Base-by-base conservation (phyloP, 2,797 vertebrate species). In the Sebastes flavidus region DNA sequence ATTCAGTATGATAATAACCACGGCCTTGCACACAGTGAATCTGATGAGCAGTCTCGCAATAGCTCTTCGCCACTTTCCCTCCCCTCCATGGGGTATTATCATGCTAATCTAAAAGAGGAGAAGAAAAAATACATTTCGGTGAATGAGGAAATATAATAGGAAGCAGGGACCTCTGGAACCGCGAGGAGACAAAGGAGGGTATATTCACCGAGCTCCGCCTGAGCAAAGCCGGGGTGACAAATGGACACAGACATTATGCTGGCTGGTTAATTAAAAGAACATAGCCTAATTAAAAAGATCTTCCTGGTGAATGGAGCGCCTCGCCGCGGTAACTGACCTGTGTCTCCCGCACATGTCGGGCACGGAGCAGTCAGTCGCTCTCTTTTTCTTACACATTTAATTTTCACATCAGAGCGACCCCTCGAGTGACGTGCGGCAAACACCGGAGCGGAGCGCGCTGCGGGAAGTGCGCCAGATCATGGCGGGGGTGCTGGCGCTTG, bases 261-360 rank as follows among this genome's bases (percentile, higher is more conserved):
- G 81, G 83, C 84, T 88, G 91, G 70, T 94, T 94, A 95, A 96
- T 95, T 95, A 96, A 94, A 94, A 82, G 87, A 89, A 90, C 89
- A 87, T 58, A 61, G 90, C 52, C 87, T 91, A 91, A 93, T 94
- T 94, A 93, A 93, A 93, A 87, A 83, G 81, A 89, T 84, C 77
- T 82, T 90, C 58, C 58, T 65, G 38, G 73, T 85, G 90, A 93
- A 93, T 82, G 86, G 82, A 72, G 58, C 7, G 34, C 71, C 72
- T 83, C 63, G 11, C 60, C 74, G 30, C 68, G 52, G 74, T 27
- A 30, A 61, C 83, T 89, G 91, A 94, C 93, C 91, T 75, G 77
- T 66, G 89, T 88, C 83, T 78, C 27, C 73, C 2, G 70, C 82
- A 75, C 83, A 81, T 82, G 84, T 84, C 20, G 75, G 72, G 56